Percentiles rank a stretch among this genome's conserved stretches.
Conservation (phyloP, 1,140 invertebrate genomes). For the Thaumetopoea pityocampa region DNA sequence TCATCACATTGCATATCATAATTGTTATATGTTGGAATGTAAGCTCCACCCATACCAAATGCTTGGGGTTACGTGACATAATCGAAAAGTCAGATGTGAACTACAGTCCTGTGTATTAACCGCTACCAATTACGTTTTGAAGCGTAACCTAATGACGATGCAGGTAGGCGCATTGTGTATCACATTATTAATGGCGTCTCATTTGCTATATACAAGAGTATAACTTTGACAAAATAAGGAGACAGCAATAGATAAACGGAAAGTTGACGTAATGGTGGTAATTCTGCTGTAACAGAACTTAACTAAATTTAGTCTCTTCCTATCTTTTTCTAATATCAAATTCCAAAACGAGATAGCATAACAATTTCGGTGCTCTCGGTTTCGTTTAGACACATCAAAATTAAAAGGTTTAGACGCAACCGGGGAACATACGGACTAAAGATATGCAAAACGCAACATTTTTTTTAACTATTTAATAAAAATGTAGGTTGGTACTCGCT, state of each 20-base stretch:
- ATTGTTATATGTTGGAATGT: constrained; percentile 54
- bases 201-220: constrained; percentile 12
- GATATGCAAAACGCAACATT: no score
- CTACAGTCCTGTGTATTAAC: neutral
- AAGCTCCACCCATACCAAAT: constrained; percentile 40
- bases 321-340: no score
- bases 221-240: constrained; percentile 13
- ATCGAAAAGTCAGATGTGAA: constrained; percentile 13
- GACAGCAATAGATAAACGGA: constrained; percentile 8
- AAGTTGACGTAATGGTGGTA: neutral
- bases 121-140: constrained; percentile 7
- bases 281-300: no score
- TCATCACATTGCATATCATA: constrained; percentile 54
- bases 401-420: no score
- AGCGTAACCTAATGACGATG: constrained; percentile 12
- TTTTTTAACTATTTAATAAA: no score
- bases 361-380: no score
- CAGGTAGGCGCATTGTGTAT: constrained; percentile 24
- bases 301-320: no score
- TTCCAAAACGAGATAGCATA: no score
- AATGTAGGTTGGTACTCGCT: no score
- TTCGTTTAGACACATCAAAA: no score
- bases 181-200: constrained; percentile 21
- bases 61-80: constrained; percentile 25
- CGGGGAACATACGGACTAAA: no score